Conservation (phyloP, 2,888 invertebrate genomes). For the Boloria selene region DNA sequence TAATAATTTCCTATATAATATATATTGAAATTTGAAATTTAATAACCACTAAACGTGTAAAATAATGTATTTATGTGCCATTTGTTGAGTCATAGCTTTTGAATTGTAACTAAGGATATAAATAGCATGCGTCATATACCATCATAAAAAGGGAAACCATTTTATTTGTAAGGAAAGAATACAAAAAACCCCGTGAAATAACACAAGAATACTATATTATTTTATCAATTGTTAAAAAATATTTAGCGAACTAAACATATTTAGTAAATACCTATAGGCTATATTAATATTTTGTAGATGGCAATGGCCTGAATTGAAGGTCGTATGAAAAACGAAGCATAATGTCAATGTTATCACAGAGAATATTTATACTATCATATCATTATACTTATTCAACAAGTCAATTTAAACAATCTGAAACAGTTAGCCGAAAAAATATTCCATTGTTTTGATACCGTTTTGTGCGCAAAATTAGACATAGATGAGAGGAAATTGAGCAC, state of each 20-base stretch:
- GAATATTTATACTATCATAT: slow-evolving; percentile 11
- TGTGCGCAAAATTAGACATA: not conserved
- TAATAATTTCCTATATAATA: not conserved
- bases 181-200: not conserved
- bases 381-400: not conserved
- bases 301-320: slow-evolving; percentile 39
- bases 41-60: not conserved
- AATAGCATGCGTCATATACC: slow-evolving; percentile 1
- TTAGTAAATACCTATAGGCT: slow-evolving; percentile 9
- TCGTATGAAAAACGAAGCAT: slow-evolving; percentile 33
- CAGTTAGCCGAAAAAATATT: not conserved
- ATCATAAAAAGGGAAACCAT: not conserved
- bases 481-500: not conserved
- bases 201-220: not conserved
- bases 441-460: too few relatives aligned
- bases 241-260: not conserved
- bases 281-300: slow-evolving; percentile 10
- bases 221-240: not conserved
- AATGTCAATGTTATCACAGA: slow-evolving; percentile 44
- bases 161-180: not conserved
- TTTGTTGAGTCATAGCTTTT: not conserved
- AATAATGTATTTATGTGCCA: not conserved
- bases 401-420: too few relatives aligned
- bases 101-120: not conserved
- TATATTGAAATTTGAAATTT: not conserved